Evolutionary conservation across 37 sponge, comb jelly and placozoan genomes (phyloP).

Genomic region (Oopsacas minuta): DNA sequence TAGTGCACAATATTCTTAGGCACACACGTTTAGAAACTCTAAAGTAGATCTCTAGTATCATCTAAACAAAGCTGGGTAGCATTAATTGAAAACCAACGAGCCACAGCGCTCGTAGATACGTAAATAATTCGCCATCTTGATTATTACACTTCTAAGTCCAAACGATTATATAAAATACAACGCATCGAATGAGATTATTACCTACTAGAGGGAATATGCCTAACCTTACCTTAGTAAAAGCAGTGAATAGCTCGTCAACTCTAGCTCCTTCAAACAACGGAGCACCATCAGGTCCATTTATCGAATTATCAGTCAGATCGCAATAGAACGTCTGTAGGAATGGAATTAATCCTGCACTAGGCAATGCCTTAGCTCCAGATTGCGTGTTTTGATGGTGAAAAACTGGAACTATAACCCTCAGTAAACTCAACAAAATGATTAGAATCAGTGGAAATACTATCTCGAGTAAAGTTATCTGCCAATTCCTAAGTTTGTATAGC

Average conservation of each 20-base stretch:
- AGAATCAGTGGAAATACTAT: neutral
- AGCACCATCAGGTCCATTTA: neutral
- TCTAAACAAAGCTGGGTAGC: no score
- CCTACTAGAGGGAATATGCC: neutral
- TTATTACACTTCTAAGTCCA: no score
- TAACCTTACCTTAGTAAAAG: neutral
- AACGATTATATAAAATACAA: no score
- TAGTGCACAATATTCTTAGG: no score
- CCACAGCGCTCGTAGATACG: no score
- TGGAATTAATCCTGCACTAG: slow-evolving; percentile 84
- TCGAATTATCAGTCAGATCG: slow-evolving; percentile 35
- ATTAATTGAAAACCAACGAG: no score
- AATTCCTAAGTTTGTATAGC: neutral
- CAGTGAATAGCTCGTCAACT: neutral
- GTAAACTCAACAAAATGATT: neutral
- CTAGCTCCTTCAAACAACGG: neutral
- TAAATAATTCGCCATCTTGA: no score
- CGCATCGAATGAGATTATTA: no score
- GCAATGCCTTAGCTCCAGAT: slow-evolving; percentile 44
- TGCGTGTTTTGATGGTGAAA: slow-evolving; percentile 13
- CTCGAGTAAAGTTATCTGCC: neutral
- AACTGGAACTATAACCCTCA: neutral
- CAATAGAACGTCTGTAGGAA: slow-evolving; percentile 84
- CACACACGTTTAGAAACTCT: no score
- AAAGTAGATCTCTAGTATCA: no score